A percentile compares a stretch with the other conserved stretches of the same genome.
Conservation (phyloP, 1,140 invertebrate genomes). For the Bombus confusus region DNA sequence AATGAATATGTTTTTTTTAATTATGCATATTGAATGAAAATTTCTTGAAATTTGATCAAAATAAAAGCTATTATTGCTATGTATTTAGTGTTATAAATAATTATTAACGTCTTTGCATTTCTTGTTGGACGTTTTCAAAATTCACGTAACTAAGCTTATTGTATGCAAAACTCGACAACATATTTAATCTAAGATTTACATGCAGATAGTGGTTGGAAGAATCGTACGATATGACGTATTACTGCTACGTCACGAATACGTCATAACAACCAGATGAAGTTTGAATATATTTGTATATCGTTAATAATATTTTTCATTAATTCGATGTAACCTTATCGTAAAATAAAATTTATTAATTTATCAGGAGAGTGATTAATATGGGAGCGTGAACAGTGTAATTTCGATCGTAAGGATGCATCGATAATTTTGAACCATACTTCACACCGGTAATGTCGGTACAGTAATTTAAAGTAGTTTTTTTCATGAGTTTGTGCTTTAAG, state of each 20-base stretch:
- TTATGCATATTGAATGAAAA: not conserved
- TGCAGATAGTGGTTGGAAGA: not conserved
- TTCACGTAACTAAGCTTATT: not conserved
- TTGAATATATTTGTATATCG: conserved; percentile 1
- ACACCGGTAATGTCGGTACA: conserved; percentile 5
- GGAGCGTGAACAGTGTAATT: not conserved
- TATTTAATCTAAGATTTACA: not conserved
- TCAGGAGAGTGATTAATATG: not conserved
- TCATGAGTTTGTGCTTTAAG: conserved; percentile 6
- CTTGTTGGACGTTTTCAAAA: not conserved
- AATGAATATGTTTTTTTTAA: conserved; percentile 12
- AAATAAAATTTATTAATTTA: not conserved
- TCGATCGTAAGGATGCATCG: not conserved
- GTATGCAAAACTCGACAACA: not conserved
- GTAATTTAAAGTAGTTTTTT: conserved; percentile 44
- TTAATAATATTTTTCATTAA: conserved; percentile 9
- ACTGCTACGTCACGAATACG: conserved; percentile 16
- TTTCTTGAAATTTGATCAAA: not conserved
- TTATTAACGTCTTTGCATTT: not conserved
- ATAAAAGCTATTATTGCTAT: not conserved
- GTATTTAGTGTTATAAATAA: not conserved
- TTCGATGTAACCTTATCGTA: not conserved
- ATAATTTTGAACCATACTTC: conserved; percentile 27
- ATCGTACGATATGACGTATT: conserved; percentile 47
- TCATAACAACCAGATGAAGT: not conserved